These are phyloP conservation scores for Oncorhynchus kisutch DNA, from an alignment of 2,113 vertebrate species.

Conservation along the genomic window DNA sequence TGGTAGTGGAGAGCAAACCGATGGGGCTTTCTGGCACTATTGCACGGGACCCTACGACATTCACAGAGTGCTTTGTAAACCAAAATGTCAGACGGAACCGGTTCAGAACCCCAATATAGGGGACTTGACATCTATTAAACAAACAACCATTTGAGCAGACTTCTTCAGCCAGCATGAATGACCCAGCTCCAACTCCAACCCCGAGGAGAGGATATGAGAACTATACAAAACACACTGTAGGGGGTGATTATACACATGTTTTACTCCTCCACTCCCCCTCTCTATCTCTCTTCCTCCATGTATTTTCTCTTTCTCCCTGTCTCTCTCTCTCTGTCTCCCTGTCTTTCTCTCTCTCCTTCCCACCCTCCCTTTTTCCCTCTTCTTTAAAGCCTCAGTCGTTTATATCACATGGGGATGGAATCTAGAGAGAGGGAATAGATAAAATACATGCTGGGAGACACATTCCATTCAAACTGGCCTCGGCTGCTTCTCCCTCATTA, in stretches of 20 bases:
- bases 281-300: not conserved
- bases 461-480: slow-evolving; percentile 25
- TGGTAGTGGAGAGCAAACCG: too few species aligned
- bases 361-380: too few species aligned
- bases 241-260: not conserved
- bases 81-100: too few species aligned
- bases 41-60: too few species aligned
- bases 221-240: not conserved
- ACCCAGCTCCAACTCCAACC: not conserved
- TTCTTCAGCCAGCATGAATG: not conserved
- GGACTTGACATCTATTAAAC: not conserved
- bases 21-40: too few species aligned
- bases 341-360: too few species aligned
- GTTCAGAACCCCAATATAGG: too few species aligned
- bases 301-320: too few species aligned
- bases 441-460: slow-evolving; percentile 8
- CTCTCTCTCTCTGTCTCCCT: not conserved
- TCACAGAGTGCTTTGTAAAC: too few species aligned
- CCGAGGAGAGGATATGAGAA: not conserved
- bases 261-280: not conserved
- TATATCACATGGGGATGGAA: not conserved
- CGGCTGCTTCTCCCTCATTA: slow-evolving; percentile 27
- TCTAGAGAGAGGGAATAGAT: slow-evolving; percentile 1
- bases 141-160: slow-evolving; percentile 19
- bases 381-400: not conserved